These are phyloP conservation scores for Poecile atricapillus DNA, from an alignment of 2,113 vertebrate species.

Conservation along the genomic window DNA sequence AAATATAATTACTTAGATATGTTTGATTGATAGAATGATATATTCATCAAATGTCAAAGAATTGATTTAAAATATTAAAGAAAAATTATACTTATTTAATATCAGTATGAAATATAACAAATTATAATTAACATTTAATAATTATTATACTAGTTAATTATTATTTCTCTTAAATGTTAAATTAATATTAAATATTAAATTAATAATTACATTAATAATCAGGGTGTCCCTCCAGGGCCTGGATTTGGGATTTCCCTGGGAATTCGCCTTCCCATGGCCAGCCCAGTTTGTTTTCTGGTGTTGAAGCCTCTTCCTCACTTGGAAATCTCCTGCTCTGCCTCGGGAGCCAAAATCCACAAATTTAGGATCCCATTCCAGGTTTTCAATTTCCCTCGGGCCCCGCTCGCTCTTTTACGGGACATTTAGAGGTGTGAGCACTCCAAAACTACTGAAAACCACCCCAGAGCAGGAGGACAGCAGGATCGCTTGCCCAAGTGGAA, in stretches of 20 bases:
- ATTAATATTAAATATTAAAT: neutral
- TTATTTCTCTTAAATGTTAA: no score
- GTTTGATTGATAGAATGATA: no score
- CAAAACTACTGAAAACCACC: neutral
- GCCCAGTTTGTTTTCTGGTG: neutral
- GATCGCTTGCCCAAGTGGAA: neutral
- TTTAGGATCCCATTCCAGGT: neutral
- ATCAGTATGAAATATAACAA: no score
- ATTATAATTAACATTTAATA: no score
- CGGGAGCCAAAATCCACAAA: conserved; percentile 34
- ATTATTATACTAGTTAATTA: no score
- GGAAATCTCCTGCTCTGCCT: neutral
- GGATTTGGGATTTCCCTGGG: neutral
- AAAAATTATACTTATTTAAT: no score
- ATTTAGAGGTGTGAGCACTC: neutral
- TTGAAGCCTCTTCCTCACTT: neutral
- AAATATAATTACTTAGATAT: no score
- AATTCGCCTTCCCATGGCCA: accelerated
- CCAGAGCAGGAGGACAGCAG: neutral
- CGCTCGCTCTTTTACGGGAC: neutral
- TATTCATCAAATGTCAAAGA: no score
- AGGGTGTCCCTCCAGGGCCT: neutral
- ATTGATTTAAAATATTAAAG: no score
- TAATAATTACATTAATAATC: no score
- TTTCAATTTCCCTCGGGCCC: accelerated